A percentile compares a stretch with the other conserved stretches of the same genome.
Conservation (phyloP, 2,113 vertebrate genomes). For the Motacilla alba region DNA sequence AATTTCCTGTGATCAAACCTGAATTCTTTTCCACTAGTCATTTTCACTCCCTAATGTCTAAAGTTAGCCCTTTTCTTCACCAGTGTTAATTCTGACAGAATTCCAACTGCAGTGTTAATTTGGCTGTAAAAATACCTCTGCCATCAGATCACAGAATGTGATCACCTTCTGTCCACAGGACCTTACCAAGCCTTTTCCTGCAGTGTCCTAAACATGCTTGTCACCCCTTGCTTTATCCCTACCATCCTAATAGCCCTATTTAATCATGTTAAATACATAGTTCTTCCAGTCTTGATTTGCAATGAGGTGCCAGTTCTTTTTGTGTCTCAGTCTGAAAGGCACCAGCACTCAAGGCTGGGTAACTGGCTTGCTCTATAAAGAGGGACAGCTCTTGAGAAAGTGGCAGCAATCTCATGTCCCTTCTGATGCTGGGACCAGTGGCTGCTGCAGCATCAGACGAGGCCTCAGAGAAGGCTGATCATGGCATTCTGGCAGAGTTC, state of each 20-base stretch:
- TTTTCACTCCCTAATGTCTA: neutral
- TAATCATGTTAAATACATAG: neutral
- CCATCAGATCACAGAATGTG: neutral
- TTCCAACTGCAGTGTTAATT: neutral
- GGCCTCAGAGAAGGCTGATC: neutral
- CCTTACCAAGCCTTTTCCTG: neutral
- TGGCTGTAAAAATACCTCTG: neutral
- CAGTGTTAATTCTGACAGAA: neutral
- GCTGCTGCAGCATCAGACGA: neutral
- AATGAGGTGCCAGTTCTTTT: neutral
- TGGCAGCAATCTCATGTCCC: neutral
- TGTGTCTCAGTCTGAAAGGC: neutral
- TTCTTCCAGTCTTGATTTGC: neutral
- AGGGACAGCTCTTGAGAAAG: neutral
- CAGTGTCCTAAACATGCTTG: neutral
- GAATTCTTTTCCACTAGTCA: neutral
- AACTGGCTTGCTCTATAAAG: neutral
- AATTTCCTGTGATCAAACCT: neutral
- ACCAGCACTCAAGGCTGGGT: neutral
- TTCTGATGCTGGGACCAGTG: neutral
- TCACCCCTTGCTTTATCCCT: neutral
- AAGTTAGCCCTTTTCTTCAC: neutral
- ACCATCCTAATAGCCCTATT: neutral
- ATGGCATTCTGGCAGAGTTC: accelerated
- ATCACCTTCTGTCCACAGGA: neutral